Evolutionary conservation across 2,797 vertebrate species (phyloP), one percentile per base, ranked within the genome.

Genomic region (Acestrorhynchus altus): DNA sequence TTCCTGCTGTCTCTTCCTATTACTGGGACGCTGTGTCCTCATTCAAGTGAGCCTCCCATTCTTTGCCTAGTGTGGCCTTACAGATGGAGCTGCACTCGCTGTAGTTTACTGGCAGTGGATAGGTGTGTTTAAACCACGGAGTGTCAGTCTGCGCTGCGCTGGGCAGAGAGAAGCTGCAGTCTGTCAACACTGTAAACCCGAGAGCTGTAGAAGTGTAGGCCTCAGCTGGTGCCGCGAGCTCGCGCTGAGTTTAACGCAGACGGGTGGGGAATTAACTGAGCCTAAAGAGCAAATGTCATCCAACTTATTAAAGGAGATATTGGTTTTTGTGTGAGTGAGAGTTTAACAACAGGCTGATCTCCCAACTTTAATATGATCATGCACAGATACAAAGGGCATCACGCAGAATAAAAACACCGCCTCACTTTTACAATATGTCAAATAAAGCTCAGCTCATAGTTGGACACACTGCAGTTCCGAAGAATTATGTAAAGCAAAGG

Each of bases 1-100:
- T 66, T 31, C n/a, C 74, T 39, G 52, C 74, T 76, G 74, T 68
- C 44, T 16, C 51, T 49, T 57, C 40, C 35, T 35, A 24, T 67
- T 57, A 64, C 22, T 64, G 35, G 39, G 61, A 35, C 7, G 11
- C 39, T 64, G 13, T 65, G 39, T 64, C 1, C 31, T 63, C 31
- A 8, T 63, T 59, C 56, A 26, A 16, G 15, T n/a, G 18, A 24
- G 39, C 40, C 46, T 24, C n/a, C 11, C 40, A 44, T 65, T 65
- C 40, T 65, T 46, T 24, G 6, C 7, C 24, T 15, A 4, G 60
- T 24, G 13, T 13, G n/a, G 11, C 39, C 0, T 44, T 44, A 42
- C 15, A 42, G n/a, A 22, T 22, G n/a, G 39, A 42, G 2, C 9
- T 40, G 31, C 42, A 18, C 35, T 20, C 16, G 8, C 31, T 39